Conservation (phyloP, 2,797 vertebrate genomes). For the Ceyx erithaca region DNA sequence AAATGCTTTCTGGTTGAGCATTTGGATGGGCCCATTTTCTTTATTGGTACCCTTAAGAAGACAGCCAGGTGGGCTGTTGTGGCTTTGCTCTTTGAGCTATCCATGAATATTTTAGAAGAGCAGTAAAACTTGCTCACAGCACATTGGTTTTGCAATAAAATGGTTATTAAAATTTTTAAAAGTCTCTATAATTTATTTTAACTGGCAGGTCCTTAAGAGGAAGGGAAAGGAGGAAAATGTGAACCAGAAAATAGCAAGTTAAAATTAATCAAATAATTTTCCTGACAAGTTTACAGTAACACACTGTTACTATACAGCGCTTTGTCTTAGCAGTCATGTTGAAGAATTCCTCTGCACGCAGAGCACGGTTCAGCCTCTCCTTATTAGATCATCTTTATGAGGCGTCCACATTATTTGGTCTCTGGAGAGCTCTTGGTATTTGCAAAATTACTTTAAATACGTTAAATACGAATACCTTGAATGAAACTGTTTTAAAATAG, state of each 20-base stretch:
- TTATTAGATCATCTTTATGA: conserved; percentile 55
- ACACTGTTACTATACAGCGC: not conserved
- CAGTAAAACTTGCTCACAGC: not conserved
- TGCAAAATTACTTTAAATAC: conserved; percentile 23
- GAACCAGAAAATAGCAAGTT: not conserved
- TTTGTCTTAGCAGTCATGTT: conserved; percentile 1
- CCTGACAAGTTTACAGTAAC: not conserved
- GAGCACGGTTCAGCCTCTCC: not conserved
- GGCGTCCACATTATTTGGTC: not conserved
- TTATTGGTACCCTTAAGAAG: not conserved
- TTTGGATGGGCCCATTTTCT: not conserved
- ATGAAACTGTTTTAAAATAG: not conserved
- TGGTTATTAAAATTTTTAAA: not conserved
- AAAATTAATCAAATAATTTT: conserved; percentile 25
- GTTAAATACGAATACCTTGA: conserved; percentile 35
- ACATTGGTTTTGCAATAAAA: not conserved
- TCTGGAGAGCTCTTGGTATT: conserved; percentile 35
- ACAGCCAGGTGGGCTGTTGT: not conserved
- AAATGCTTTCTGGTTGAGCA: not conserved
- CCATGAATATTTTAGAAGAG: not conserved
- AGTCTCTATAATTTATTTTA: conserved; percentile 16
- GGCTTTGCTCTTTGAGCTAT: not conserved
- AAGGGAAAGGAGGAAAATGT: not conserved
- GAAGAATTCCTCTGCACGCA: conserved; percentile 31
- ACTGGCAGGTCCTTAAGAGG: not conserved